Evolutionary conservation across 2,113 vertebrate genomes (phyloP), one percentile per base, ranked within the genome.

Genomic region (Spermophilus dauricus): DNA sequence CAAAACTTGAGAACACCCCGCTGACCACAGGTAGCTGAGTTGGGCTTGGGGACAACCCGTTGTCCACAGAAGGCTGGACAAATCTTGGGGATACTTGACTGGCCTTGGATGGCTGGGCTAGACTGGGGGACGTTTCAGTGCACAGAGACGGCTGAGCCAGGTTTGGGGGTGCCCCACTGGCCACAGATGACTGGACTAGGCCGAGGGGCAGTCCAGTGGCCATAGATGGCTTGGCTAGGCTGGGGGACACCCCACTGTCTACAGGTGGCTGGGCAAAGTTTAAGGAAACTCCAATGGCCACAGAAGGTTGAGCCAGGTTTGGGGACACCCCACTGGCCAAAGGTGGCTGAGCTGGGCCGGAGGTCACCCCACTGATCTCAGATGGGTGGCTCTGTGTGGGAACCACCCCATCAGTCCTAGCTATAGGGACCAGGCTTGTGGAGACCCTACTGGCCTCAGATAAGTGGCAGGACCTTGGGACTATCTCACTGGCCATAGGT

Each of bases 361-460:
- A 67, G 11, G 8, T 39, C 53, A 87, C 0, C 28, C 26, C 6
- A 70, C 6, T 18, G 16, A 12, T 1, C 0, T 37, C 0, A 4
- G 17, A 17, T 4, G 24, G 17, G 26, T 67, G 26, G 16, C 61
- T 13, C 0, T 34, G 5, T n/a, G 7, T 6, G 18, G 9, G 4
- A 9, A 13, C 4, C 5, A 22, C 56, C 56, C 20, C 28, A 14
- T 4, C 4, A 24, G 72, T 30, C 78, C 34, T 0, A 3, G 61
- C 12, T 13, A 26, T 1, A 1, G 17, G 45, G 2, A 1, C 26
- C 1, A 39, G 18, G 9, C 2, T 2, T 1, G 92, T 8, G 61
- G 14, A 1, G 16, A n/a, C 28, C 1, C 32, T 63, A 48, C 0
- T 14, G 0, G 83, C 34, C 32, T 14, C 0, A 37, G 37, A 22